Percentiles rank a stretch among this genome's conserved stretches.
Conservation (phyloP, 2,797 vertebrate species). For the Pseudomugil gertrudae region DNA sequence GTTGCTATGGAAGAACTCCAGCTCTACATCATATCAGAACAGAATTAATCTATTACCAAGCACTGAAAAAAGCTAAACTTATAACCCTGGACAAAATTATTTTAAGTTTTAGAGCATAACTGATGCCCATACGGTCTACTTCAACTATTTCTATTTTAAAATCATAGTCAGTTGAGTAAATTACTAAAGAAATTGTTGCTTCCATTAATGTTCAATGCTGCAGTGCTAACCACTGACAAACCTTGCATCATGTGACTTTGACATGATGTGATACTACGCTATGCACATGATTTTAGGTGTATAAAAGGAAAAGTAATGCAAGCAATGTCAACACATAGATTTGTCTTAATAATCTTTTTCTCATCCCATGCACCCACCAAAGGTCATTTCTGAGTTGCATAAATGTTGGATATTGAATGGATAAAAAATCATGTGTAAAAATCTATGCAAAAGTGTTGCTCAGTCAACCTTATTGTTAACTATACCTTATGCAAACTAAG, state of each 20-base stretch:
- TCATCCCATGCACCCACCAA: no score
- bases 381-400: no score
- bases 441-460: constrained; percentile 22
- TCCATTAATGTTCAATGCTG: not conserved
- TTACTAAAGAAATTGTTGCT: not conserved
- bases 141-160: not conserved
- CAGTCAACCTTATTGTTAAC: constrained; percentile 37
- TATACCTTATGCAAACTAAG: constrained; percentile 46
- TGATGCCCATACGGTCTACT: not conserved
- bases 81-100: not conserved
- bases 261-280: not conserved
- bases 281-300: not conserved
- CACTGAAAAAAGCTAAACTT: not conserved
- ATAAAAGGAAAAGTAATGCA: no score
- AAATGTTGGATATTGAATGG: no score
- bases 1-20: not conserved
- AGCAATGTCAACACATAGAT: no score
- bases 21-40: no score
- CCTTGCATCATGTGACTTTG: constrained; percentile 2
- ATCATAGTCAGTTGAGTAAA: not conserved
- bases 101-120: not conserved
- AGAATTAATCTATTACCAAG: not conserved
- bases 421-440: not conserved
- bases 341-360: not conserved
- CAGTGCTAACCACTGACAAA: not conserved